Conservation (phyloP, 2,113 vertebrate species). For the Crocuta crocuta region DNA sequence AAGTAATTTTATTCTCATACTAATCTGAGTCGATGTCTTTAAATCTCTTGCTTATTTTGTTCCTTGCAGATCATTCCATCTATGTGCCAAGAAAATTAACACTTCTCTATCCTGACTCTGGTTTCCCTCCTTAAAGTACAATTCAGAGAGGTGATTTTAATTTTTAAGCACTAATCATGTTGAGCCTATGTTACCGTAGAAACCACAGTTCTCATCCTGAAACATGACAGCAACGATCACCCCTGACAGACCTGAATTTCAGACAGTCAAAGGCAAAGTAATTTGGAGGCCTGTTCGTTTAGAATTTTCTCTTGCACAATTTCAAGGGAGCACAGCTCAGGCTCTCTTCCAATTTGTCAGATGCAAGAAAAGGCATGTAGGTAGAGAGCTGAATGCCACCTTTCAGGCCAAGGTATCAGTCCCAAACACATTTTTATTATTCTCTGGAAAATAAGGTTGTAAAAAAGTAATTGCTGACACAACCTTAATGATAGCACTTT, state of each 20-base stretch:
- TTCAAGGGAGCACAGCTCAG: background rate
- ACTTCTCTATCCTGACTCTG: background rate
- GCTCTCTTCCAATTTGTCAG: conserved; percentile 38
- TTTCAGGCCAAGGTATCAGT: conserved; percentile 57
- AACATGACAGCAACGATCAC: background rate
- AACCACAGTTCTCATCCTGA: conserved; percentile 56
- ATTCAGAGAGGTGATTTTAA: conserved; percentile 62
- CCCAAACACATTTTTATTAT: conserved; percentile 75
- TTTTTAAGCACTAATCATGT: conserved; percentile 62
- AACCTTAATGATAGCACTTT: conserved; percentile 73
- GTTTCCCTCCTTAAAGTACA: conserved; percentile 25
- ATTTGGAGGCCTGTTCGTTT: background rate
- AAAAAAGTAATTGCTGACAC: conserved; percentile 83
- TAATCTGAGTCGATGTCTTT: background rate
- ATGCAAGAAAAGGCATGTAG: background rate
- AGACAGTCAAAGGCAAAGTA: conserved; percentile 60
- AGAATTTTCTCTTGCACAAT: background rate
- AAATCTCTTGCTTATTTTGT: background rate
- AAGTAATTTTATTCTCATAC: background rate
- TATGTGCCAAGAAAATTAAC: background rate
- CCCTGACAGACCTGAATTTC: conserved; percentile 66
- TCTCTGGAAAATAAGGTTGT: conserved; percentile 77
- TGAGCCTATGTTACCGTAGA: conserved; percentile 41
- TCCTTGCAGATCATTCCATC: background rate
- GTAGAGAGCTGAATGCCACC: background rate